Percentiles rank a stretch among this genome's conserved stretches.
phyloP scores from a whole-genome alignment of 2,113 vertebrate genomes.

The Hassar affinis region DNA sequence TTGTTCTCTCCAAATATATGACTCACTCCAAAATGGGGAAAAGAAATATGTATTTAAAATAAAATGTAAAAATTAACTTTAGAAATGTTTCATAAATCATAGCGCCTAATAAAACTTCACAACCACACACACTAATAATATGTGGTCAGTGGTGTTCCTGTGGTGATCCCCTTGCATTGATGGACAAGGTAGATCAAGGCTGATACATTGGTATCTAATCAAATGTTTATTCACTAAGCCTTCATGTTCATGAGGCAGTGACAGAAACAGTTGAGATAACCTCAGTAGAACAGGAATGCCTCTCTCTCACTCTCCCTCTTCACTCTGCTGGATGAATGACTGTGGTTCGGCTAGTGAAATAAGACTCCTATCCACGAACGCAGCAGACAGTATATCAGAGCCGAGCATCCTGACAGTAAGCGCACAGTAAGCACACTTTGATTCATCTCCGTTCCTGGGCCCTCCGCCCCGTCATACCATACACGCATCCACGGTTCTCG shows the following conservation, averaged over 20 bases:
- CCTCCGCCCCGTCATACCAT: constrained; percentile 28
- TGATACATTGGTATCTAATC: neutral
- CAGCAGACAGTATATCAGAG: constrained; percentile 28
- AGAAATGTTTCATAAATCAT: neutral
- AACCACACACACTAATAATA: neutral
- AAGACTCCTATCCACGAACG: neutral
- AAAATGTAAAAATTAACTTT: neutral
- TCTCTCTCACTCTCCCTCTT: neutral
- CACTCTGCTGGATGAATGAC: constrained; percentile 22
- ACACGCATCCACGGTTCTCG: constrained; percentile 15
- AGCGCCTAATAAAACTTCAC: neutral
- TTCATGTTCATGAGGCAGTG: neutral
- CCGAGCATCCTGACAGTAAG: constrained; percentile 28
- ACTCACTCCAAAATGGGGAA: constrained; percentile 18
- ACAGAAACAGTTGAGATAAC: constrained; percentile 3
- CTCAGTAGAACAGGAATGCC: neutral
- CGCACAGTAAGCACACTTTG: constrained; percentile 37
- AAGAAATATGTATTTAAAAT: neutral
- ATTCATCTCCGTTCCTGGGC: constrained; percentile 30
- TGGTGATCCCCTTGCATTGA: neutral
- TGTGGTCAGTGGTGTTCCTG: neutral
- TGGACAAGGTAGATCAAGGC: neutral
- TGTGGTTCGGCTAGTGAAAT: constrained; percentile 23
- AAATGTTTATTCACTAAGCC: neutral
- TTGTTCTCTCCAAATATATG: neutral